A percentile compares a stretch with the other conserved stretches of the same genome.
Evolutionary conservation across 2,113 vertebrate genomes (phyloP).

Genomic region (Halcyon senegalensis): DNA sequence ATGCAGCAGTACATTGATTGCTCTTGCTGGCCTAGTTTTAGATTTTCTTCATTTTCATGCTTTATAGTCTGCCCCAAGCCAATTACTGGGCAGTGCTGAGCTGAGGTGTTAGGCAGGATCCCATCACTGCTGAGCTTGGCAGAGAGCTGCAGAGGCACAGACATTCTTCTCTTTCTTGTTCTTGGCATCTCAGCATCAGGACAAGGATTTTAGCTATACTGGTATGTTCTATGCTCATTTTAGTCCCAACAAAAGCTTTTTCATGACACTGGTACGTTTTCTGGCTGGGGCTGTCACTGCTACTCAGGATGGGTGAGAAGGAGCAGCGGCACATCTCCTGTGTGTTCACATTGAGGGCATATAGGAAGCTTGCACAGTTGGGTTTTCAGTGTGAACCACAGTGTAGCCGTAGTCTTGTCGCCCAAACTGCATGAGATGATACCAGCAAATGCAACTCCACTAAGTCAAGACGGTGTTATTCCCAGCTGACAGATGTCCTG

Average conservation of each 20-base stretch:
- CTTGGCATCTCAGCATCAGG: not conserved
- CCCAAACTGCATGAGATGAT: accelerated
- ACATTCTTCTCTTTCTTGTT: not conserved
- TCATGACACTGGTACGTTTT: not conserved
- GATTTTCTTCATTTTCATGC: not conserved
- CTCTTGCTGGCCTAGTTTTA: not conserved
- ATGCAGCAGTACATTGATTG: not conserved
- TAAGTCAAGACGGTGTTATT: not conserved
- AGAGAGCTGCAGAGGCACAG: not conserved
- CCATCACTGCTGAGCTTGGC: not conserved
- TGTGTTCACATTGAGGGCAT: not conserved
- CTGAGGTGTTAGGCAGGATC: not conserved
- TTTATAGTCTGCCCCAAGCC: not conserved
- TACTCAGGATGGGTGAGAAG: not conserved
- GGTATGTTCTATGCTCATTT: not conserved
- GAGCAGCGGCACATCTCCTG: not conserved
- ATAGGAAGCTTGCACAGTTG: not conserved
- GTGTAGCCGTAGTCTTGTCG: not conserved
- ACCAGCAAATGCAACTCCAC: not conserved
- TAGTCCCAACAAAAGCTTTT: not conserved
- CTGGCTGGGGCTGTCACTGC: not conserved
- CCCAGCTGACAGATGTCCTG: not conserved
- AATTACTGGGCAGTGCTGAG: not conserved
- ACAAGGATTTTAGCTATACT: not conserved
- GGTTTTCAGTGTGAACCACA: not conserved